Conservation (phyloP, 2,888 invertebrate genomes). For the Metallyticus violacea region DNA sequence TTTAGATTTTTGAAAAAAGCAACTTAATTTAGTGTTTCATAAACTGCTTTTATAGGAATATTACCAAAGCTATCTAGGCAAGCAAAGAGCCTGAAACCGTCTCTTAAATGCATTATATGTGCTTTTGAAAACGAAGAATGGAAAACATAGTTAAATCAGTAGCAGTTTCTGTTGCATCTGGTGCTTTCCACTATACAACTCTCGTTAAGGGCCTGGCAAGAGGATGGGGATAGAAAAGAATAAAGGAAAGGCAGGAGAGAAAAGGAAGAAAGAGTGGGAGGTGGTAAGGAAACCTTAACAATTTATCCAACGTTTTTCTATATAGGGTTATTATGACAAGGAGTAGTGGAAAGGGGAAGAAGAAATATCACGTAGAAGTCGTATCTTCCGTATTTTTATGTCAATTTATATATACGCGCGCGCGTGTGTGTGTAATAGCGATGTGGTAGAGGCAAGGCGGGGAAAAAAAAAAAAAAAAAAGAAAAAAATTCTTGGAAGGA, state of each 20-base stretch:
- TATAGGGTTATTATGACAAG: constrained; percentile 7
- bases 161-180: too few relatives aligned
- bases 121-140: too few relatives aligned
- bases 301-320: constrained; percentile 1
- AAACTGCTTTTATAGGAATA: too few relatives aligned
- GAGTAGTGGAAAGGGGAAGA: not conserved
- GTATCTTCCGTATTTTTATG: not conserved
- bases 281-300: not conserved
- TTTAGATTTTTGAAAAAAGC: too few relatives aligned
- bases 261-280: not conserved
- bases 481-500: not conserved
- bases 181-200: too few relatives aligned
- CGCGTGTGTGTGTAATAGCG: not conserved
- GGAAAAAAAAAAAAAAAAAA: not conserved
- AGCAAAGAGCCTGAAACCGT: too few relatives aligned
- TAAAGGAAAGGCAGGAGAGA: not conserved
- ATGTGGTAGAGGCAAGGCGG: not conserved
- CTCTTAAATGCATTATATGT: too few relatives aligned
- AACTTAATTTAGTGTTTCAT: too few relatives aligned
- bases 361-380: not conserved
- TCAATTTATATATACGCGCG: not conserved
- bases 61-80: too few relatives aligned
- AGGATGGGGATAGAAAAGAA: not conserved
- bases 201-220: too few relatives aligned
- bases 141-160: too few relatives aligned